Percentiles rank a stretch among this genome's conserved stretches.
Conservation (phyloP, 2,888 invertebrate genomes). For the Eledone cirrhosa region DNA sequence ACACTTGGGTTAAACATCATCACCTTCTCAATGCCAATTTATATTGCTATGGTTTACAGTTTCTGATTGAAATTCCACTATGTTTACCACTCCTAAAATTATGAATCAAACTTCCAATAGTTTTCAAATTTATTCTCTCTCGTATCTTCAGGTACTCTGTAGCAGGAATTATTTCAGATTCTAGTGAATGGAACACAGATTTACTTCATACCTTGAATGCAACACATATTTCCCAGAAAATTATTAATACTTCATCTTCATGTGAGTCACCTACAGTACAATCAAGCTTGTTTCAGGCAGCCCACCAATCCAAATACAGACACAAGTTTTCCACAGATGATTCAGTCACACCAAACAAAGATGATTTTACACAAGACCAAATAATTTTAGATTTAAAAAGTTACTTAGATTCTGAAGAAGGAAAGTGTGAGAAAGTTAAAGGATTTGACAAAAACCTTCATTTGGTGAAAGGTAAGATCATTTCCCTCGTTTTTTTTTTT, state of each 20-base stretch:
- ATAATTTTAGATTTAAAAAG: neutral
- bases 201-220: neutral
- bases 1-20: too few species aligned
- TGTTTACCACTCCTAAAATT: too few species aligned
- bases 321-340: neutral
- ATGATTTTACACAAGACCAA: neutral
- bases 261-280: too few species aligned
- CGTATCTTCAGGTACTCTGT: conserved; percentile 8
- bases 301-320: neutral
- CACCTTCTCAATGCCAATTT: too few species aligned
- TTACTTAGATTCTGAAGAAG: neutral
- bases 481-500: too few species aligned
- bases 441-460: conserved; percentile 46
- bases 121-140: neutral
- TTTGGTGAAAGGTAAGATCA: conserved; percentile 38
- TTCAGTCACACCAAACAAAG: neutral
- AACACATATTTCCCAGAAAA: neutral
- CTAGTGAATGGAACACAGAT: neutral
- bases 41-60: too few species aligned
- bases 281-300: neutral
- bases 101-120: too few species aligned
- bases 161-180: neutral
- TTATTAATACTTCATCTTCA: neutral
- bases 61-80: too few species aligned
- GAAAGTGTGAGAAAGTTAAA: neutral